Percentiles rank a stretch among this genome's conserved stretches.
These are phyloP conservation scores for Parazoanthus swiftii DNA, from an alignment of 92 coral and sea anemone genomes.

Conservation along the genomic window DNA sequence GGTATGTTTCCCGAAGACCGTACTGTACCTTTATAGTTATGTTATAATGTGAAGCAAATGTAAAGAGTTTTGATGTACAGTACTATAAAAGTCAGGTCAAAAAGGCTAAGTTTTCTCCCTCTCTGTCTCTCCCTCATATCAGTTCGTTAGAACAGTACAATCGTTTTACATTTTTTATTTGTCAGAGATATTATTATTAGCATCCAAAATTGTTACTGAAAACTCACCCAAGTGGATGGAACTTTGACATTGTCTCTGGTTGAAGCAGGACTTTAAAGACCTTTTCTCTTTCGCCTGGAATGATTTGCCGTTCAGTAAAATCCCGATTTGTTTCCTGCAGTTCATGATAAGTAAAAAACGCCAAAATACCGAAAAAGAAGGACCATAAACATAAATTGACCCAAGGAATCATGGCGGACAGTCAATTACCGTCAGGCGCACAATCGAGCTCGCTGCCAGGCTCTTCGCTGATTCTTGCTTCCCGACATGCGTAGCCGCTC, in stretches of 20 bases:
- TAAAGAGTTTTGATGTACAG: too few relatives aligned
- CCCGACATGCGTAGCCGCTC: too few relatives aligned
- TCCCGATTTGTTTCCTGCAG: slow-evolving; percentile 37
- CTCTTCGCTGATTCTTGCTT: neutral
- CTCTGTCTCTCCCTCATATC: too few relatives aligned
- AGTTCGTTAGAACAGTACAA: too few relatives aligned
- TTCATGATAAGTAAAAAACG: slow-evolving; percentile 39
- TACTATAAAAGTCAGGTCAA: too few relatives aligned
- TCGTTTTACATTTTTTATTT: too few relatives aligned
- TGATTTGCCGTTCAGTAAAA: slow-evolving; percentile 26
- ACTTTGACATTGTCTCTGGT: slow-evolving; percentile 30
- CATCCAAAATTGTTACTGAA: too few relatives aligned
- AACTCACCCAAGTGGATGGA: slow-evolving; percentile 36
- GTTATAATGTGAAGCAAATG: too few relatives aligned
- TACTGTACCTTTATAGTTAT: too few relatives aligned
- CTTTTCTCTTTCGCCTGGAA: slow-evolving; percentile 28
- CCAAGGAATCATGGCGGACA: slow-evolving; percentile 9
- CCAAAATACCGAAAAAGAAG: slow-evolving; percentile 33
- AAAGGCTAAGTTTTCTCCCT: too few relatives aligned
- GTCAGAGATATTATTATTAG: too few relatives aligned
- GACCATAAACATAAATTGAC: slow-evolving; percentile 32
- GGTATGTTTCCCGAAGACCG: too few relatives aligned
- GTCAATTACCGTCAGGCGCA: neutral
- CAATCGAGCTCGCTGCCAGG: neutral
- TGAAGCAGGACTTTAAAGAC: slow-evolving; percentile 36